Evolutionary conservation across 1,140 invertebrate genomes (phyloP).

Genomic region (Hermetia illucens): DNA sequence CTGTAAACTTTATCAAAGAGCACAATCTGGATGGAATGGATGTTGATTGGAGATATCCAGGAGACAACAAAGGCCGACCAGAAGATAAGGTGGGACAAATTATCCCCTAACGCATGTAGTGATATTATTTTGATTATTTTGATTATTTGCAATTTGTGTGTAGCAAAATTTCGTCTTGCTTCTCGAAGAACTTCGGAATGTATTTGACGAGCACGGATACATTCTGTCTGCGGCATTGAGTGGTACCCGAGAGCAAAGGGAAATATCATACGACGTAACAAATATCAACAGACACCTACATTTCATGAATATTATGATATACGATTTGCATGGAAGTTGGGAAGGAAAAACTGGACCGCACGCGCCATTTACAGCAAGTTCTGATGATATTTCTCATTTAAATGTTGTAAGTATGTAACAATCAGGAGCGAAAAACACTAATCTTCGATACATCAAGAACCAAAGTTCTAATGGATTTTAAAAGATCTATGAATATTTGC

Average conservation of each 20-base stretch:
- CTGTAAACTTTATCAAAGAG: too few species aligned
- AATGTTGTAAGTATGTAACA: conserved; percentile 28
- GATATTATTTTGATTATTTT: too few species aligned
- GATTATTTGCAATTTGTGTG: too few species aligned
- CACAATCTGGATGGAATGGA: too few species aligned
- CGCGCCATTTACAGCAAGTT: conserved; percentile 34
- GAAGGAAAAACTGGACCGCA: conserved; percentile 40
- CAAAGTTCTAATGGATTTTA: too few species aligned
- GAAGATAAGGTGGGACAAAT: too few species aligned
- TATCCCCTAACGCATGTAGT: too few species aligned
- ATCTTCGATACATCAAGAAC: too few species aligned
- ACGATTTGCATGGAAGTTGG: conserved; percentile 52
- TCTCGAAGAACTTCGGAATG: conserved; percentile 28
- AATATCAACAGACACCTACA: conserved; percentile 38
- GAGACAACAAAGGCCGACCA: too few species aligned
- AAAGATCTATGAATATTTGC: too few species aligned
- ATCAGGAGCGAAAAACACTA: too few species aligned
- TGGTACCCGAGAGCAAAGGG: conserved; percentile 28
- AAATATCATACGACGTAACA: conserved; percentile 36
- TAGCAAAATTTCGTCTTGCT: conserved; percentile 29
- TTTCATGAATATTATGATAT: conserved; percentile 51
- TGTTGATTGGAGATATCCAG: too few species aligned
- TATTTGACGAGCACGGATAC: conserved; percentile 24
- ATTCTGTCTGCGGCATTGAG: conserved; percentile 35
- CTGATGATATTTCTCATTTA: conserved; percentile 11